phyloP scores from a whole-genome alignment of 2,888 invertebrate genomes.

The Drosophila affinis region DNA sequence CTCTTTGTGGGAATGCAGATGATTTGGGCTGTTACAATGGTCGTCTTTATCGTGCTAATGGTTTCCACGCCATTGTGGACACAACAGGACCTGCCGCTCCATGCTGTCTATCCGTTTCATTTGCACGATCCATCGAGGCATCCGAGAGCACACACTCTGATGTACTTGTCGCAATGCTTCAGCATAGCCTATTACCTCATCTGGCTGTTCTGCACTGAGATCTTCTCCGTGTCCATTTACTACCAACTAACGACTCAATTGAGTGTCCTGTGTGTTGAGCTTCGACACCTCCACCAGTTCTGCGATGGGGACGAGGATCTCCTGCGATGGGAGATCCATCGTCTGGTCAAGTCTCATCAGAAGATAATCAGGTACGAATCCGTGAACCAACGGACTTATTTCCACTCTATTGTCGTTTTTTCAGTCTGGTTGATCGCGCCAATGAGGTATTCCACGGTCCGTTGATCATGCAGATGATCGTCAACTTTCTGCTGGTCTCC shows the following conservation, averaged over 20 bases:
- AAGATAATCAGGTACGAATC: conserved; percentile 42
- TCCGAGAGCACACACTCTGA: conserved; percentile 1
- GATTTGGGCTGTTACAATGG: conserved; percentile 23
- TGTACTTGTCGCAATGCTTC: conserved; percentile 30
- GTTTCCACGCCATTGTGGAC: conserved; percentile 43
- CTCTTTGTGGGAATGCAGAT: not conserved
- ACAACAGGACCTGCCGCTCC: conserved; percentile 41
- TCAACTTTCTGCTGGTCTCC: conserved; percentile 40
- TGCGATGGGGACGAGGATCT: conserved; percentile 1
- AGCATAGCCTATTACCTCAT: conserved; percentile 15
- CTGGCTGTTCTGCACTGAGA: conserved; percentile 21
- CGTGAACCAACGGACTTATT: no score
- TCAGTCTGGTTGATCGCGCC: conserved; percentile 29
- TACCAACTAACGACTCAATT: conserved; percentile 40
- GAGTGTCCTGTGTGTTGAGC: conserved; percentile 44
- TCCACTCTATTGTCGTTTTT: not conserved
- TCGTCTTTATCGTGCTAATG: conserved; percentile 15
- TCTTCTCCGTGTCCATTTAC: conserved; percentile 15
- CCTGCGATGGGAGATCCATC: conserved; percentile 23
- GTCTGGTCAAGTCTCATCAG: conserved; percentile 37
- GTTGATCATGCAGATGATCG: conserved; percentile 47
- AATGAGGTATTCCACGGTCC: conserved; percentile 47
- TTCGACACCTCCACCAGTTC: conserved; percentile 6
- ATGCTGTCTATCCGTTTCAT: conserved; percentile 39
- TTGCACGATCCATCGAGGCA: conserved; percentile 44